Evolutionary conservation across 2,113 vertebrate genomes (phyloP).

Genomic region (Gallinago paraguaiae): DNA sequence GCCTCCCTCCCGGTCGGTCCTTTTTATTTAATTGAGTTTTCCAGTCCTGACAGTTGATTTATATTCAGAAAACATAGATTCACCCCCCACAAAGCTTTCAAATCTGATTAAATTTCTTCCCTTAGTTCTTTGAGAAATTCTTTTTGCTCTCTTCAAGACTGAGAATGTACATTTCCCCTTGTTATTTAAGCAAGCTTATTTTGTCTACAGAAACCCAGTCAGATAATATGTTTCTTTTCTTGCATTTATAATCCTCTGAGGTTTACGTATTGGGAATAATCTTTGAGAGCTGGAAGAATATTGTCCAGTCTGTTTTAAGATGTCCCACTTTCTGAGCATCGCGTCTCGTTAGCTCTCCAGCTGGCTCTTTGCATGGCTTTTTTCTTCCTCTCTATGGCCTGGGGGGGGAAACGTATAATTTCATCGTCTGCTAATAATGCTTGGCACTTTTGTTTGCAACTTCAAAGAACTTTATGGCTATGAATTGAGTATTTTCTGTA

Average conservation of each 20-base stretch:
- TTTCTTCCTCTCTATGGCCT: background rate
- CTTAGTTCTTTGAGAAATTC: background rate
- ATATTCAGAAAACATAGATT: background rate
- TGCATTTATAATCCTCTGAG: conserved; percentile 20
- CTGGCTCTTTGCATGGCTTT: background rate
- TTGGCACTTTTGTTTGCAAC: conserved; percentile 18
- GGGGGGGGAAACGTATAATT: conserved; percentile 8
- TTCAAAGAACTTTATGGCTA: background rate
- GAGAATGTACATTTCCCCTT: background rate
- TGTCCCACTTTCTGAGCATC: conserved; percentile 31
- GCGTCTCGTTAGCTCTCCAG: conserved; percentile 4
- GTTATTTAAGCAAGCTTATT: conserved; percentile 24
- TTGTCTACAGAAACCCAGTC: conserved; percentile 7
- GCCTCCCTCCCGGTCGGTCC: background rate
- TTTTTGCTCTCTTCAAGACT: background rate
- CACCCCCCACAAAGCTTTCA: background rate
- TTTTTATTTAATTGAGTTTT: background rate
- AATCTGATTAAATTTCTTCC: background rate
- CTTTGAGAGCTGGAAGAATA: conserved; percentile 20
- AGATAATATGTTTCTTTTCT: background rate
- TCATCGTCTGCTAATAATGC: conserved; percentile 22
- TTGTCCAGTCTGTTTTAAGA: conserved; percentile 37
- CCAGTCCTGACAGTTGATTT: background rate
- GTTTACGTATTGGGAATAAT: conserved; percentile 13
- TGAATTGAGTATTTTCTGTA: background rate